Evolutionary conservation across 2,888 invertebrate genomes (phyloP).

Genomic region (Amphipoea oculea): DNA sequence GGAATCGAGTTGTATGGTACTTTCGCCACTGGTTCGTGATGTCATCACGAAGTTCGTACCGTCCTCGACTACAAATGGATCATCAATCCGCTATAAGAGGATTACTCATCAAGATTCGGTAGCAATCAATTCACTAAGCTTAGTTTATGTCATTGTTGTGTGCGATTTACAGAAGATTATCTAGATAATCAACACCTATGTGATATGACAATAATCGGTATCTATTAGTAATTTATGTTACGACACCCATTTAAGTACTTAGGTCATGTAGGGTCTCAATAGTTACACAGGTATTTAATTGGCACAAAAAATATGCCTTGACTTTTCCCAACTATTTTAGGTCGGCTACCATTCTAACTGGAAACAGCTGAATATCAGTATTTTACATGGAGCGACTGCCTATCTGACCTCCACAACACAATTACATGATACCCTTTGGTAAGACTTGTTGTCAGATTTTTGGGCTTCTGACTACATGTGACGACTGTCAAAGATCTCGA

Average conservation of each 20-base stretch:
- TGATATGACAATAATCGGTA: constrained; percentile 12
- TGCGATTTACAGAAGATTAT: constrained; percentile 30
- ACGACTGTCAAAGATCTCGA: too few species aligned
- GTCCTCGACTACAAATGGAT: constrained; percentile 23
- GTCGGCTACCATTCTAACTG: neutral
- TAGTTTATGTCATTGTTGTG: constrained; percentile 30
- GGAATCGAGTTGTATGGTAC: too few species aligned
- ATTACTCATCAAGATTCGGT: constrained; percentile 42
- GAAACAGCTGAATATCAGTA: neutral
- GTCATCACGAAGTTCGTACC: neutral
- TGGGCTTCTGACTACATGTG: too few species aligned
- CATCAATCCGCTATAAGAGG: constrained; percentile 43
- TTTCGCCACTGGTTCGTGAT: neutral
- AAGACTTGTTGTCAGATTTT: too few species aligned
- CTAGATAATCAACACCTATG: constrained; percentile 23
- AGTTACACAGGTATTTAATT: too few species aligned
- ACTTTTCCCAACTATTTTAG: neutral
- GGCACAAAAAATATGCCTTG: too few species aligned
- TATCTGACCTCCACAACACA: neutral
- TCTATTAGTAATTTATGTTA: neutral
- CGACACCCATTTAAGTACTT: neutral
- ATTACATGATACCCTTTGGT: neutral
- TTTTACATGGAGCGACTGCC: neutral
- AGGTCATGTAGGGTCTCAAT: neutral
- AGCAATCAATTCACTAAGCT: constrained; percentile 43